Percentiles rank a stretch among this genome's conserved stretches.
These are phyloP conservation scores for Meloe dianella DNA, from an alignment of 2,888 invertebrate species.

Conservation along the genomic window DNA sequence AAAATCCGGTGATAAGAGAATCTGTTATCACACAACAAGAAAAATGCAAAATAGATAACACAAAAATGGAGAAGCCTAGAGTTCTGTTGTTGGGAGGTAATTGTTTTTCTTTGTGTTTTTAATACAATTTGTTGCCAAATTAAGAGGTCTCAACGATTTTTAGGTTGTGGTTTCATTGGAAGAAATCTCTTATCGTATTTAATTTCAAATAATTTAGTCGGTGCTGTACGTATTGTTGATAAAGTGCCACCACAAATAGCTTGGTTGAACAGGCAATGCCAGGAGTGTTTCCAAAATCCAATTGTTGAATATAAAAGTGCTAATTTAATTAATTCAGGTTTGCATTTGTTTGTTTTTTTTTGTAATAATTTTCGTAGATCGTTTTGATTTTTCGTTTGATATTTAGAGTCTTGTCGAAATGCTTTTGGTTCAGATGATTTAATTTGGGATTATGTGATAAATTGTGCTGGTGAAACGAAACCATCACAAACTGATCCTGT, in stretches of 20 bases:
- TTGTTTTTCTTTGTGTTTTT: slow-evolving; percentile 37
- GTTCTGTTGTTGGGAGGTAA: slow-evolving; percentile 50
- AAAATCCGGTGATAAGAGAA: background rate
- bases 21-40: background rate
- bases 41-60: slow-evolving; percentile 21
- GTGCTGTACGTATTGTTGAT: slow-evolving; percentile 81
- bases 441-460: slow-evolving; percentile 79
- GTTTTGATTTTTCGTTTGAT: background rate
- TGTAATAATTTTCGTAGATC: background rate
- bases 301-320: slow-evolving; percentile 89
- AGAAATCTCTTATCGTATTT: slow-evolving; percentile 85
- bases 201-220: slow-evolving; percentile 76
- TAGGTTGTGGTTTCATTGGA: slow-evolving; percentile 94
- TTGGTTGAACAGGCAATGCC: slow-evolving; percentile 81
- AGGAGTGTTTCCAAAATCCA: slow-evolving; percentile 71
- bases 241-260: slow-evolving; percentile 94
- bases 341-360: background rate
- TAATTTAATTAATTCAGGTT: slow-evolving; percentile 87
- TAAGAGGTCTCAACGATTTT: slow-evolving; percentile 43
- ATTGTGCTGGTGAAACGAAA: slow-evolving; percentile 92
- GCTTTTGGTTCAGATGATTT: slow-evolving; percentile 71
- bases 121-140: too few relatives aligned
- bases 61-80: slow-evolving; percentile 47
- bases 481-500: slow-evolving; percentile 87
- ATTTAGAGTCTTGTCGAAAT: slow-evolving; percentile 78